A percentile compares a stretch with the other conserved stretches of the same genome.
Conservation (phyloP, 2,888 invertebrate genomes). For the Acheta domesticus region DNA sequence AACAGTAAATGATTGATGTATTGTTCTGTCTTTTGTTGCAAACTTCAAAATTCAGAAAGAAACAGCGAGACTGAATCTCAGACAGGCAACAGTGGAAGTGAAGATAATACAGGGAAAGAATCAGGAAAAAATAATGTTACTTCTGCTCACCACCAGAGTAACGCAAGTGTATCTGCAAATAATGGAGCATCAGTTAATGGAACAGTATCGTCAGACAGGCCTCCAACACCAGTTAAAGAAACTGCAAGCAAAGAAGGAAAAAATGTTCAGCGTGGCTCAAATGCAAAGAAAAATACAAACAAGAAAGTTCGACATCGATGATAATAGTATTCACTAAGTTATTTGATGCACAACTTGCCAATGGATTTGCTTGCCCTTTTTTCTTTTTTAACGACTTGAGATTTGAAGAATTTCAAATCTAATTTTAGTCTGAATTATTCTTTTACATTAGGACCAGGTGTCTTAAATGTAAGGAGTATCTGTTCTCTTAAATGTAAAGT, state of each 20-base stretch:
- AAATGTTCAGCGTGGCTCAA: slow-evolving; percentile 51
- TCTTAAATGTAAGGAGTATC: too few relatives aligned
- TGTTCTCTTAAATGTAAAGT: too few relatives aligned
- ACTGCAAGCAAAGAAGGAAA: slow-evolving; percentile 55
- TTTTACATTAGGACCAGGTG: too few relatives aligned
- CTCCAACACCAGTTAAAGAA: slow-evolving; percentile 42
- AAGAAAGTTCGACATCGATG: slow-evolving; percentile 80
- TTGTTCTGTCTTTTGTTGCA: slow-evolving; percentile 10
- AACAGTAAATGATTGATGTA: not conserved
- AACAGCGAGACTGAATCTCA: slow-evolving; percentile 87
- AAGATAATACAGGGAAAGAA: slow-evolving; percentile 47
- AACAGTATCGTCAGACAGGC: slow-evolving; percentile 56
- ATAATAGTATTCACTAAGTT: slow-evolving; percentile 22
- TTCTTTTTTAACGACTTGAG: too few relatives aligned
- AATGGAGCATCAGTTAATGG: slow-evolving; percentile 48
- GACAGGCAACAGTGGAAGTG: slow-evolving; percentile 58
- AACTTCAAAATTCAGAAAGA: slow-evolving; percentile 58
- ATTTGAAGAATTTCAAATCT: too few relatives aligned
- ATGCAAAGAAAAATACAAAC: slow-evolving; percentile 68
- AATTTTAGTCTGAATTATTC: too few relatives aligned
- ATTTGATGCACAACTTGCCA: not conserved
- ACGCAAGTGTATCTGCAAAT: slow-evolving; percentile 37
- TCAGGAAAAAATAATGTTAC: slow-evolving; percentile 34
- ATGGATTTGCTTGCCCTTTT: not conserved
- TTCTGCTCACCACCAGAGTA: slow-evolving; percentile 41